phyloP scores from a whole-genome alignment of 2,888 invertebrate genomes.

The Cynaeus angustus region DNA sequence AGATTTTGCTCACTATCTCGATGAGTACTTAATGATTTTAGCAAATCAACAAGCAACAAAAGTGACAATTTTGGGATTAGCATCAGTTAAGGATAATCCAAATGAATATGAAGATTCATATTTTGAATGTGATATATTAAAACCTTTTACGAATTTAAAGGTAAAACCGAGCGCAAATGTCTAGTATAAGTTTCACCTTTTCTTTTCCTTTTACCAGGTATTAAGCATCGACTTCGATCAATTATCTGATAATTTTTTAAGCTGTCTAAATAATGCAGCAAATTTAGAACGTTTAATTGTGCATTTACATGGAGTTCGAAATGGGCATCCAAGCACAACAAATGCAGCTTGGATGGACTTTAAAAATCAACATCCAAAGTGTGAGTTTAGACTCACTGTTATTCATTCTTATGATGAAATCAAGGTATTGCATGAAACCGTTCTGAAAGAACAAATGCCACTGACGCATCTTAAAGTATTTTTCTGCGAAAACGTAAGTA shows the following conservation, averaged over 20 bases:
- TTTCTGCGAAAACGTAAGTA: constrained; percentile 79
- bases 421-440: constrained; percentile 75
- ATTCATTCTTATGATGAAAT: constrained; percentile 83
- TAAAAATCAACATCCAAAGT: constrained; percentile 73
- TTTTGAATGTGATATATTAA: constrained; percentile 75
- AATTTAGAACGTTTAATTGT: constrained; percentile 78
- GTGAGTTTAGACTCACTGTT: constrained; percentile 76
- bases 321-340: constrained; percentile 77
- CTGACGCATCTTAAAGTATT: constrained; percentile 82
- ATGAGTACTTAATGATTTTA: constrained; percentile 63
- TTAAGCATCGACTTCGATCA: constrained; percentile 76
- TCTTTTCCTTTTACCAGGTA: constrained; percentile 66
- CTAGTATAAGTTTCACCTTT: too few species aligned
- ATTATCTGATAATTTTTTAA: constrained; percentile 72
- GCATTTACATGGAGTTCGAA: constrained; percentile 81
- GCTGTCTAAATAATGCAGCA: constrained; percentile 62
- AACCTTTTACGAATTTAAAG: constrained; percentile 75
- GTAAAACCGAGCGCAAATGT: too few species aligned
- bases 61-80: constrained; percentile 78
- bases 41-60: constrained; percentile 72
- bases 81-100: constrained; percentile 84
- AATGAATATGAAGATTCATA: constrained; percentile 76
- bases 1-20: constrained; percentile 66
- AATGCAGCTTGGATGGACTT: constrained; percentile 79
- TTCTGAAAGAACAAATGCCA: constrained; percentile 81